Conservation (phyloP, 2,113 vertebrate genomes). For the Mixornis gularis region DNA sequence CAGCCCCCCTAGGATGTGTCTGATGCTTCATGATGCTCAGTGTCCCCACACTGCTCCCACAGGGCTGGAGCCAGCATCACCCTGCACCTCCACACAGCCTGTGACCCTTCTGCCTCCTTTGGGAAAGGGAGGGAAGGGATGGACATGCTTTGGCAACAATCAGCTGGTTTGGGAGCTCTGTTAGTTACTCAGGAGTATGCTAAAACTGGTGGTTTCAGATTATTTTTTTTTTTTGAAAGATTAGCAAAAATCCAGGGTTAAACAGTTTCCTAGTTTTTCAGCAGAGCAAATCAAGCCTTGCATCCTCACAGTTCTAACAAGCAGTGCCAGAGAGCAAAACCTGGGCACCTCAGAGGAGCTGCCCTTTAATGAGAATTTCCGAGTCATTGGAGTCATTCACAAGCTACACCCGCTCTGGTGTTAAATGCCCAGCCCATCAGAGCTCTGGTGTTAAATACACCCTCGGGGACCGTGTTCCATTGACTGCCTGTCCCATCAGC, state of each 20-base stretch:
- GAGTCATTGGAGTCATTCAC: neutral
- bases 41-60: fast-evolving
- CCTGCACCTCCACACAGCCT: neutral
- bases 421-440: neutral
- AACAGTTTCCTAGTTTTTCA: neutral
- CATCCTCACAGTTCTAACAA: neutral
- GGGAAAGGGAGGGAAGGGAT: neutral
- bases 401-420: neutral
- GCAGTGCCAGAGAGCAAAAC: neutral
- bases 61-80: neutral
- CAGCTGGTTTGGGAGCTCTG: neutral
- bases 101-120: neutral
- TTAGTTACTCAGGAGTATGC: neutral
- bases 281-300: neutral
- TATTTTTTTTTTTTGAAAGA: neutral
- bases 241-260: neutral
- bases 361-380: neutral
- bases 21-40: fast-evolving
- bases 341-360: neutral
- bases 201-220: neutral
- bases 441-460: neutral
- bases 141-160: neutral
- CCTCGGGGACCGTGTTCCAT: neutral
- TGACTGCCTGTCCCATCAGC: neutral
- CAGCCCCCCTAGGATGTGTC: neutral